A percentile compares a stretch with the other conserved stretches of the same genome.
Evolutionary conservation across 2,113 vertebrate genomes (phyloP).

Genomic region (Nerophis lumbriciformis): DNA sequence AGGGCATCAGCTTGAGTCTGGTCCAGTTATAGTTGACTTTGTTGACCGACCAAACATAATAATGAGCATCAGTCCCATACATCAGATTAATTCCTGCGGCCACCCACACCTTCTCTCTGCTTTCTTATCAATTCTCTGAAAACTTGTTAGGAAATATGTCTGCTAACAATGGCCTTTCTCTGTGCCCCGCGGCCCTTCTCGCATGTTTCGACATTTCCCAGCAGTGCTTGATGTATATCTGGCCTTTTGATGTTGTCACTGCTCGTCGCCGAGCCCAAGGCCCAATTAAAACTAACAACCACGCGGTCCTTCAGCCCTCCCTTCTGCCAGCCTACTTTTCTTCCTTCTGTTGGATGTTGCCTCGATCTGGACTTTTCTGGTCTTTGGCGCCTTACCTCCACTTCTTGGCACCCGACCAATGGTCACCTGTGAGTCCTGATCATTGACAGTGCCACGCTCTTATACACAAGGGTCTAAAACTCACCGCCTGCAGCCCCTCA

Average conservation of each 20-base stretch:
- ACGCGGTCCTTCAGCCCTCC: slow-evolving; percentile 23
- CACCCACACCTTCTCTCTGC: background rate
- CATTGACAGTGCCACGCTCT: slow-evolving; percentile 4
- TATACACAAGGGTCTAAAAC: background rate
- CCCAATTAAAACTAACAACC: slow-evolving; percentile 77
- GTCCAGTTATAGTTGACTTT: background rate
- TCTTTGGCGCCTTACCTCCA: slow-evolving; percentile 15
- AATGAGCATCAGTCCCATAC: background rate
- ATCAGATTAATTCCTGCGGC: background rate
- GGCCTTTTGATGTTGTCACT: slow-evolving; percentile 77
- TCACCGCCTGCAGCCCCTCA: too few relatives aligned
- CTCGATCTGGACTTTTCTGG: slow-evolving; percentile 23
- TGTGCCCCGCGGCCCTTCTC: slow-evolving; percentile 34
- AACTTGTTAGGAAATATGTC: slow-evolving; percentile 18
- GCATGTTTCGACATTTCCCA: slow-evolving; percentile 62
- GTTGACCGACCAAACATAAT: background rate
- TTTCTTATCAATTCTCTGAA: slow-evolving; percentile 5
- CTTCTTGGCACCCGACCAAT: slow-evolving; percentile 8
- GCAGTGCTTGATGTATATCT: slow-evolving; percentile 76
- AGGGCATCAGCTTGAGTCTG: background rate
- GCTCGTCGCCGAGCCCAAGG: slow-evolving; percentile 57
- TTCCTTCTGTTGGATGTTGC: slow-evolving; percentile 15
- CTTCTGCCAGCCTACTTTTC: slow-evolving; percentile 24
- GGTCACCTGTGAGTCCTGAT: slow-evolving; percentile 16
- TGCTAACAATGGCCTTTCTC: slow-evolving; percentile 20